Conservation (phyloP, 2,888 invertebrate species). For the Petrolisthes manimaculis region DNA sequence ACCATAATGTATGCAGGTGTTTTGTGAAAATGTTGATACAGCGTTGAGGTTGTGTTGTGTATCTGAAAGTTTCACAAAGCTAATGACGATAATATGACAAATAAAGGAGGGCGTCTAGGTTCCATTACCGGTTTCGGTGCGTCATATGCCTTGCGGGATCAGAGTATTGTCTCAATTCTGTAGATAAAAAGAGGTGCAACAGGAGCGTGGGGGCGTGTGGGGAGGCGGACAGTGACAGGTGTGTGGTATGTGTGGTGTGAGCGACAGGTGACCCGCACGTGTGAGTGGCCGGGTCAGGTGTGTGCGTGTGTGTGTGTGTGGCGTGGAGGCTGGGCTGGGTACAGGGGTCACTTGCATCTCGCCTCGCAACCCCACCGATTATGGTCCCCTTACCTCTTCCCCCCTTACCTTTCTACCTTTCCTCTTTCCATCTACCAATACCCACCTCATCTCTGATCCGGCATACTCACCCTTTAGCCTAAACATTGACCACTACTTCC, state of each 20-base stretch:
- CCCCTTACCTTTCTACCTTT: neutral
- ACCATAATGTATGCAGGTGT: neutral
- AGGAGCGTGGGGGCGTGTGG: neutral
- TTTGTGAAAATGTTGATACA: neutral
- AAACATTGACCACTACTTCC: neutral
- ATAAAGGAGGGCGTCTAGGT: neutral
- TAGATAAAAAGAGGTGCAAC: neutral
- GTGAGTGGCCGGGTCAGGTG: conserved; percentile 42
- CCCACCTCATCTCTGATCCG: neutral
- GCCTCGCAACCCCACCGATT: conserved; percentile 21
- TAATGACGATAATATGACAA: neutral
- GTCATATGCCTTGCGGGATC: neutral
- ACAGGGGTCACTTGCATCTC: conserved; percentile 49
- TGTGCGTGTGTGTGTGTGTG: conserved; percentile 5
- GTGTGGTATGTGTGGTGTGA: conserved; percentile 5
- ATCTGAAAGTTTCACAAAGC: neutral
- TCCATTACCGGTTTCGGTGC: too few relatives aligned
- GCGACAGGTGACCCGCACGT: conserved; percentile 34
- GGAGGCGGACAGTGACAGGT: neutral
- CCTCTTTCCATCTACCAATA: neutral
- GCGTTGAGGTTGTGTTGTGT: neutral
- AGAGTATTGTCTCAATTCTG: neutral
- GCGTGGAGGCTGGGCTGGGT: conserved; percentile 26
- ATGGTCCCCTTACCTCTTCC: neutral
- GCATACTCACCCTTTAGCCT: neutral